phyloP scores from a whole-genome alignment of 2,797 vertebrate species.

The Phataginus tetradactyla region DNA sequence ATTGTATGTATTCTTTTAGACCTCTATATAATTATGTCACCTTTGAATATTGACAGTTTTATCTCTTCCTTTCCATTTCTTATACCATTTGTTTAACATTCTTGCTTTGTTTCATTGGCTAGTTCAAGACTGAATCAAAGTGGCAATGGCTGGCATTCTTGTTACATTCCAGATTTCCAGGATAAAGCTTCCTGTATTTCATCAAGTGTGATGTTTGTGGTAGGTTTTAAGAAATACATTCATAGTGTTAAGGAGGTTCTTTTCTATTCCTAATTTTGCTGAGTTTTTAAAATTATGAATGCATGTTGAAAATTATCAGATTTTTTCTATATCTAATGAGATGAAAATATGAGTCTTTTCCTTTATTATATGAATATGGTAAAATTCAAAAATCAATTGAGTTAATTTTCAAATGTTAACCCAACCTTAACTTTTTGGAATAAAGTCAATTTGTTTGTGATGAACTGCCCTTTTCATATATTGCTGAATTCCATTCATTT shows the following conservation, averaged over 20 bases:
- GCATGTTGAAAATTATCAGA: not conserved
- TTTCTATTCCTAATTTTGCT: not conserved
- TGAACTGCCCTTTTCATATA: not conserved
- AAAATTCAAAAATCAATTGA: not conserved
- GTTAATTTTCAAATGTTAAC: not conserved
- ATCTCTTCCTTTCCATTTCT: not conserved
- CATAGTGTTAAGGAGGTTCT: not conserved
- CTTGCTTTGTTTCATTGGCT: not conserved
- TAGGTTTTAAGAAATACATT: not conserved
- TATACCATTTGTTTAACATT: not conserved
- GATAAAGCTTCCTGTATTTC: not conserved
- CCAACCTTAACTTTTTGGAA: not conserved
- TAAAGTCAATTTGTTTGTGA: conserved; percentile 17
- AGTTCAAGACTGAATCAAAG: not conserved
- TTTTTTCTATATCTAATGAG: not conserved
- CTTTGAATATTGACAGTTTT: not conserved
- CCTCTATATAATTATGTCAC: not conserved
- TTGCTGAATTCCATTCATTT: conserved; percentile 16
- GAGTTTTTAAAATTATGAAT: not conserved
- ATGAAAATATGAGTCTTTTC: not conserved
- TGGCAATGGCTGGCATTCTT: not conserved
- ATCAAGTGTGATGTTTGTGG: not conserved
- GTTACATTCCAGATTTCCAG: not conserved
- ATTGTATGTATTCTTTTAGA: not conserved
- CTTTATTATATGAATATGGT: not conserved